Conservation (phyloP, 1,140 invertebrate species). For the Calliphora vicina region DNA sequence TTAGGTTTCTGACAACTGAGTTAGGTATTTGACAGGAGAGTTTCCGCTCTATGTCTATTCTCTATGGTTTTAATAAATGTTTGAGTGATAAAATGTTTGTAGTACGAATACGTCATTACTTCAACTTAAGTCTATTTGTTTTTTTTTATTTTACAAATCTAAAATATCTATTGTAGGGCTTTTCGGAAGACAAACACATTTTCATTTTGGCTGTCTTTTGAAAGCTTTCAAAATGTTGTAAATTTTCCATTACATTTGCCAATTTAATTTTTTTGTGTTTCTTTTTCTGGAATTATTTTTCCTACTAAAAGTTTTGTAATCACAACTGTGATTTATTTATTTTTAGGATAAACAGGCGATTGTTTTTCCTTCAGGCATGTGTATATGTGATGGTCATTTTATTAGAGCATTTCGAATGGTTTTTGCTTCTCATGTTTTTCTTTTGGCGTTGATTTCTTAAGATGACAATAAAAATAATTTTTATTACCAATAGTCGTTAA, state of each 20-base stretch:
- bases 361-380: not conserved
- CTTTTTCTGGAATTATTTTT: not conserved
- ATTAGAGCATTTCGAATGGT: not conserved
- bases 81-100: no score
- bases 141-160: no score
- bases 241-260: slow-evolving; percentile 9
- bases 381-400: slow-evolving; percentile 11
- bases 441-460: slow-evolving; percentile 15
- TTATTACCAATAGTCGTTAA: slow-evolving; percentile 28
- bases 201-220: not conserved
- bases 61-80: no score
- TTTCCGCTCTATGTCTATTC: no score
- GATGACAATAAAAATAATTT: slow-evolving; percentile 32
- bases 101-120: no score
- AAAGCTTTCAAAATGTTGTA: slow-evolving; percentile 26
- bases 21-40: no score
- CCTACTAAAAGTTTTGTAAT: slow-evolving; percentile 24
- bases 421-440: not conserved
- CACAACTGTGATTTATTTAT: slow-evolving; percentile 20
- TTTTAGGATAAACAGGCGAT: not conserved
- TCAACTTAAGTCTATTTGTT: no score
- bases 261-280: not conserved
- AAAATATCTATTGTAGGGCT: no score
- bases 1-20: no score
- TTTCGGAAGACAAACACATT: not conserved